Evolutionary conservation across 1,140 invertebrate genomes (phyloP).

Genomic region (Pseudomyrmex pallidus): DNA sequence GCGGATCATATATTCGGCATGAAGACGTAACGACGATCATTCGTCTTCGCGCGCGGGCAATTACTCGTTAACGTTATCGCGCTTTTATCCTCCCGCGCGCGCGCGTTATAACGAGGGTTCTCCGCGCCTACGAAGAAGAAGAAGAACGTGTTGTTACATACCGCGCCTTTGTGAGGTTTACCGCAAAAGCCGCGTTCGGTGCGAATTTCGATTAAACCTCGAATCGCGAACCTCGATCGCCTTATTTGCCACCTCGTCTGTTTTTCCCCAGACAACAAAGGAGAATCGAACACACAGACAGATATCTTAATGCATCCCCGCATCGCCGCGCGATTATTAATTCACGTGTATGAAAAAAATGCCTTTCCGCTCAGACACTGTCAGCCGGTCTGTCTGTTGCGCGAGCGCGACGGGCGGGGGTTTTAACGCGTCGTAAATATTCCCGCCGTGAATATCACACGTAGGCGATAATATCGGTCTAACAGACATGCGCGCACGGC

Average conservation of each 20-base stretch:
- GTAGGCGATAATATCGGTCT: background rate
- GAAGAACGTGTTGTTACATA: background rate
- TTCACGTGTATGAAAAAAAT: constrained; percentile 23
- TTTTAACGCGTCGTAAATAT: background rate
- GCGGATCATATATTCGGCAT: constrained; percentile 40
- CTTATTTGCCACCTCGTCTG: background rate
- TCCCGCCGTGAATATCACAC: background rate
- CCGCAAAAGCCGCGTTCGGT: background rate
- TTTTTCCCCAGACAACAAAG: background rate
- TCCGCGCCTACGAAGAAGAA: background rate
- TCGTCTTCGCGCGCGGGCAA: constrained; percentile 31
- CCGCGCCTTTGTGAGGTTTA: background rate
- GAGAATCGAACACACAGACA: background rate
- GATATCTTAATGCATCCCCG: constrained; percentile 5
- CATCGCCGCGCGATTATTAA: background rate
- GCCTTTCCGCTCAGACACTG: background rate
- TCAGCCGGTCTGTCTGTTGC: background rate
- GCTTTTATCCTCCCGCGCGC: background rate
- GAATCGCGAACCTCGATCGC: background rate
- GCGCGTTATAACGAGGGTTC: background rate
- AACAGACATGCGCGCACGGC: background rate
- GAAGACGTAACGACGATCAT: constrained; percentile 53
- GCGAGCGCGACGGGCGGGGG: too few relatives aligned
- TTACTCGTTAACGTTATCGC: constrained; percentile 50
- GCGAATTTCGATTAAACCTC: background rate